Base-by-base conservation (phyloP, 2,888 invertebrate genomes). In the Bembecia ichneumoniformis region DNA sequence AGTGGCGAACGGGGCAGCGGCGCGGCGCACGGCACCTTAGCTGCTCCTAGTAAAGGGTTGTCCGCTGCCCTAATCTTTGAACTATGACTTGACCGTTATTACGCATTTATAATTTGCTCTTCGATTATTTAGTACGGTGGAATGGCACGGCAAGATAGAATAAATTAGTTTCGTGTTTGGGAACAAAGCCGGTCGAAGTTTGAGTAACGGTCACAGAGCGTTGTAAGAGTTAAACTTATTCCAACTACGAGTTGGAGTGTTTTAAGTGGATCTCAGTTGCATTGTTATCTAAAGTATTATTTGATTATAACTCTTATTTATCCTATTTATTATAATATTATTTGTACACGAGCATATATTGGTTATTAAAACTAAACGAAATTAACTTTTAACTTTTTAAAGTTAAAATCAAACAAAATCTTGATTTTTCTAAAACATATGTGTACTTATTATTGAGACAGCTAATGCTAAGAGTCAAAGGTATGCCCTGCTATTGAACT, bases 1-100 rank as follows among this genome's bases (percentile, higher is more conserved):
- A 63, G 65, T 63, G 63, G 59, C 28, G 28, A 28, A 28, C 28
- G 28, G 28, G 28, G 28, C 28, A 5, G 9, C 67, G 66, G 48
- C 49, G 51, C 53, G 46, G 16, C 49, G 28, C 28, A 28, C 28
- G 2, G 28, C 9, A 9, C n/a, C n/a, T n/a, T n/a, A n/a, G n/a
- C n/a, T n/a, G 48, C 20, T 49, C 67, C 69, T 69, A 70, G 74
- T 62, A 64, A 77, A 83, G 82, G 87, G 86, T 82, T 80, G 72
- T 74, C 77, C 83, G 76, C 71, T 79, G 83, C 82, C 87, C 82
- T 83, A 86, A 86, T 86, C 87, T 87, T 84, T 87, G 84, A 87
- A 87, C 87, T 87, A 82, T 82, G 82, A 83, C 86, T 86, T 84
- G 87, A 87, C 87, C 87, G 87, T 86, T 87, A 84, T 78, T 81